Base-by-base conservation (phyloP, 2,797 vertebrate genomes). In the Urosaurus nigricauda region DNA sequence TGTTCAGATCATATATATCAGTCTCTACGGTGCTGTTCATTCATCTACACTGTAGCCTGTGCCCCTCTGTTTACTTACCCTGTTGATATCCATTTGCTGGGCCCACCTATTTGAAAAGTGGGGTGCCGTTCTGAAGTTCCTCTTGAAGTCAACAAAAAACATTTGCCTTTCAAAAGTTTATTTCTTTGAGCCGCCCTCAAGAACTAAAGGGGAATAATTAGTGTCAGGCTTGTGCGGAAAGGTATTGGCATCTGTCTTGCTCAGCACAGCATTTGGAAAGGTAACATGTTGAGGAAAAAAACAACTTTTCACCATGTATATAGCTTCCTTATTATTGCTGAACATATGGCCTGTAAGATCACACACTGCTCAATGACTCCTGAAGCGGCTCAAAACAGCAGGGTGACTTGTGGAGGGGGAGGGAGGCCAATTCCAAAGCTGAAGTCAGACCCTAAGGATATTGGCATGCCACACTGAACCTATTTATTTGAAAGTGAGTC, bases 321-420 rank as follows among this genome's bases (percentile, higher is more conserved):
- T 87, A 21, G 83, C 63, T 91, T 43, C 14, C 43, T 85, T 78
- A 8, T 8, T 88, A 73, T 89, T 90, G 83, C 29, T 37, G 82
- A 91, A 80, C 84, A 92, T 91, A 88, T 60, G 90, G 86, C 68
- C 73, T 16, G 4, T 35, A 91, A 92, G 65, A 93, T 87, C 60
- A 81, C 90, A 87, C 35, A 37, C 35, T 91, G 53, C 53, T 93
- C 78, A 79, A 2, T 0, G 1, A 86, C 56, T 91, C 71, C 65
- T 91, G 51, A 79, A 0, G 0, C 9, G 70, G 37, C 14, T 70
- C 88, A 81, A n/a, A 94, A 71, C 51, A 84, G 17, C 32, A 91
- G 68, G 13, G 32, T 0, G 0, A 93, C 53, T 0, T 2, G 35
- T 89, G 58, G 47, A 90, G 56, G 0, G 60, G 0, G 2, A 3